Evolutionary conservation across 2,113 vertebrate species (phyloP).

Genomic region (Raja brachyura): DNA sequence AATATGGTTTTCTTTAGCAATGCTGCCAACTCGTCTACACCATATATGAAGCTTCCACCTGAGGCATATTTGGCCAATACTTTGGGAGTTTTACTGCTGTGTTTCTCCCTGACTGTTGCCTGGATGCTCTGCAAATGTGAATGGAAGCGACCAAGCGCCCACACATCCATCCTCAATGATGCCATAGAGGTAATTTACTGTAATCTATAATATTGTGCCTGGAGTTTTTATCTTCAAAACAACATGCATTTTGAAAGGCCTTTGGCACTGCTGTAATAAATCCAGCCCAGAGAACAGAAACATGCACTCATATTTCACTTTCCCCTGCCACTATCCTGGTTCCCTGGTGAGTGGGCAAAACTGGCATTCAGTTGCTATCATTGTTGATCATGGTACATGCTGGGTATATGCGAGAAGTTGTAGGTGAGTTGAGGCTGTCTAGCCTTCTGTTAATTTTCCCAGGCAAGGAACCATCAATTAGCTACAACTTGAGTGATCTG

Average conservation of each 20-base stretch:
- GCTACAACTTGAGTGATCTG: not conserved
- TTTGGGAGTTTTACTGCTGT: constrained; percentile 68
- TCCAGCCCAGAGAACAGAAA: not conserved
- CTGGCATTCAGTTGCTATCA: not conserved
- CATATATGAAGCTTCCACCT: constrained; percentile 61
- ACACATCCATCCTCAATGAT: constrained; percentile 40
- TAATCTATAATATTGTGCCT: not conserved
- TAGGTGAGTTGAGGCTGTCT: not conserved
- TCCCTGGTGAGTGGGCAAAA: not conserved
- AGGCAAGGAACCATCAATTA: not conserved
- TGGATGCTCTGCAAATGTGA: constrained; percentile 63
- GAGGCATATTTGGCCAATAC: constrained; percentile 75
- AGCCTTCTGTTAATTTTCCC: not conserved
- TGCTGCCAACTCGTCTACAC: constrained; percentile 43
- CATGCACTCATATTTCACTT: not conserved
- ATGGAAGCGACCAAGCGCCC: constrained; percentile 71
- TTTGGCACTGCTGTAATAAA: not conserved
- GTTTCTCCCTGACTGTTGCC: constrained; percentile 70
- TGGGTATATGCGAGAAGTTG: not conserved
- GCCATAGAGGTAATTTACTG: constrained; percentile 48
- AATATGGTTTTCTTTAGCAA: constrained; percentile 49
- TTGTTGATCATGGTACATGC: not conserved
- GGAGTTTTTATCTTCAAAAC: not conserved
- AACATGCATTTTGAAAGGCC: not conserved
- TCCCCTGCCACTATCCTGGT: not conserved